A percentile compares a stretch with the other conserved stretches of the same genome.
phyloP scores from a whole-genome alignment of 2,797 vertebrate species.

The Chiroxiphia lanceolata region DNA sequence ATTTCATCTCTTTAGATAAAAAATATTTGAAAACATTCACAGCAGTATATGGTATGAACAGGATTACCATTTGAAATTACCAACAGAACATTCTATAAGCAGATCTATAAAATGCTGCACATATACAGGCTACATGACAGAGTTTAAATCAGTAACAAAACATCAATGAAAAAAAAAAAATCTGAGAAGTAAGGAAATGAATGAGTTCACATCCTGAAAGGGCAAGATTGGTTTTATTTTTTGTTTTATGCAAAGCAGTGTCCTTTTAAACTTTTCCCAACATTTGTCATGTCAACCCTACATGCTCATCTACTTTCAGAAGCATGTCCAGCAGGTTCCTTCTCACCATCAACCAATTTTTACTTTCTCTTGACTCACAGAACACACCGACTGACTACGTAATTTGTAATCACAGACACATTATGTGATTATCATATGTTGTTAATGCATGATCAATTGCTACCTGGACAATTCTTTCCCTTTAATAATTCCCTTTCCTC shows the following conservation, averaged over 20 bases:
- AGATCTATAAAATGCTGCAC: not conserved
- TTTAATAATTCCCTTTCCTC: not conserved
- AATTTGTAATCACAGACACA: not conserved
- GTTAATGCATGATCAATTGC: not conserved
- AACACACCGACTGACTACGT: not conserved
- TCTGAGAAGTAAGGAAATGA: not conserved
- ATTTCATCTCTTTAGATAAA: not conserved
- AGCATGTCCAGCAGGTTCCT: not conserved
- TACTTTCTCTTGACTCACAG: not conserved
- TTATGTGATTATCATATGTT: not conserved
- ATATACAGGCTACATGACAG: not conserved
- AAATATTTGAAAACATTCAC: not conserved
- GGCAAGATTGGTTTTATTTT: not conserved
- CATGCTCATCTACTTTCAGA: not conserved
- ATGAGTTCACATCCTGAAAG: not conserved
- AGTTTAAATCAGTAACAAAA: not conserved
- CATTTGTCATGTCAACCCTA: not conserved
- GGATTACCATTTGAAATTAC: not conserved
- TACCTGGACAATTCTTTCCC: not conserved
- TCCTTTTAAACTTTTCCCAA: not conserved
- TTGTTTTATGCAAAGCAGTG: not conserved
- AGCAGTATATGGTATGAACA: slow-evolving; percentile 3
- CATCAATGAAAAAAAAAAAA: not conserved
- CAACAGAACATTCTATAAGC: not conserved
- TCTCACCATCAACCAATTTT: not conserved